These are phyloP conservation scores for Rhipidura dahli DNA, from an alignment of 2,113 vertebrate genomes.

Conservation along the genomic window DNA sequence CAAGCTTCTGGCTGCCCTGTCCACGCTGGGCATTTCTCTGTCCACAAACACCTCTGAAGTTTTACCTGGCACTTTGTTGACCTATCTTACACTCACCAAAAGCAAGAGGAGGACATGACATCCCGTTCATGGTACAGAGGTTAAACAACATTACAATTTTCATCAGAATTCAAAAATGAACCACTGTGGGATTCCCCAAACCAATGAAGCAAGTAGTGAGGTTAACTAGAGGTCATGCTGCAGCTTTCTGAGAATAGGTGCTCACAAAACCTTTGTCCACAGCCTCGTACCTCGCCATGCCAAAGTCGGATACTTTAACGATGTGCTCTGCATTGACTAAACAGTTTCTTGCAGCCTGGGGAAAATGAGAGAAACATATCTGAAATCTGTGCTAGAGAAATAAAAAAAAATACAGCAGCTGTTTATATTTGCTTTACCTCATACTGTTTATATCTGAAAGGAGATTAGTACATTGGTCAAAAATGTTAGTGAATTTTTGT, in stretches of 20 bases:
- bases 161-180: neutral
- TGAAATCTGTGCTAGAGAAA: neutral
- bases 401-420: neutral
- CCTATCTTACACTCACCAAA: neutral
- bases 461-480: neutral
- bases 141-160: neutral
- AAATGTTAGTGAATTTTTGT: neutral
- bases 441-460: neutral
- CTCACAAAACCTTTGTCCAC: neutral
- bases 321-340: slow-evolving; percentile 76
- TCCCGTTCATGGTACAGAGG: neutral
- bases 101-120: neutral
- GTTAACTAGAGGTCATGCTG: neutral
- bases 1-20: neutral
- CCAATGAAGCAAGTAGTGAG: neutral
- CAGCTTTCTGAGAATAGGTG: neutral
- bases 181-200: neutral
- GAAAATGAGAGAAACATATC: neutral
- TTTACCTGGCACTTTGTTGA: neutral
- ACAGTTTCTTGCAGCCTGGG: slow-evolving; percentile 88
- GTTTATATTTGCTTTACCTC: neutral
- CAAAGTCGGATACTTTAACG: slow-evolving; percentile 88
- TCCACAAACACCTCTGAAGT: neutral
- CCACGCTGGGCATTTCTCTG: neutral
- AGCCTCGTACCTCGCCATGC: slow-evolving; percentile 82